Conservation (phyloP, 2,113 vertebrate genomes). For the Lophotis ruficrista region DNA sequence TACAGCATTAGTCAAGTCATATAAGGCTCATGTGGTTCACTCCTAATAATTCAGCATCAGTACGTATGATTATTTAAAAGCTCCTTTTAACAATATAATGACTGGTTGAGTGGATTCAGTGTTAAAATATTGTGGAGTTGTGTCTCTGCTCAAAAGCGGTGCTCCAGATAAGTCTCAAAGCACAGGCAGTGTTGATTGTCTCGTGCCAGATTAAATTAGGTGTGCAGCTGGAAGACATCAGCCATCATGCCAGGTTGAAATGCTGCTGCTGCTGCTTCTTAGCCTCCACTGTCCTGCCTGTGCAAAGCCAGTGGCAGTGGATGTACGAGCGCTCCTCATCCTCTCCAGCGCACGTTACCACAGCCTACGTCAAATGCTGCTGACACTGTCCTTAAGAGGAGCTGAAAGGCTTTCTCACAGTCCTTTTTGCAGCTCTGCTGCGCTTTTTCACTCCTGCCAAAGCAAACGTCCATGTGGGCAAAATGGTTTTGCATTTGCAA, state of each 20-base stretch:
- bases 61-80: not conserved
- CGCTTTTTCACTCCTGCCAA: not conserved
- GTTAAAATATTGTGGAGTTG: not conserved
- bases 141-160: rapidly evolving
- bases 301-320: rapidly evolving
- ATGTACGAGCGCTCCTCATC: not conserved
- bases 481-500: not conserved
- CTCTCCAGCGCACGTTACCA: not conserved
- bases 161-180: not conserved
- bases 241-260: not conserved
- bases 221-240: not conserved
- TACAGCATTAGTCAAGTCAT: not conserved
- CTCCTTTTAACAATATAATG: not conserved
- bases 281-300: not conserved
- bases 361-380: not conserved
- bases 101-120: not conserved
- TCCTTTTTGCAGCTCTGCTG: not conserved
- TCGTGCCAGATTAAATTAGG: rapidly evolving
- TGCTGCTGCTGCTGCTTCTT: not conserved
- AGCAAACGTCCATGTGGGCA: rapidly evolving
- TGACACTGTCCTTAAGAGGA: not conserved
- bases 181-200: rapidly evolving
- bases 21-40: rapidly evolving
- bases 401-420: not conserved
- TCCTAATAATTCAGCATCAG: not conserved